phyloP scores from a whole-genome alignment of 2,797 vertebrate species.

The Alfaro cultratus region DNA sequence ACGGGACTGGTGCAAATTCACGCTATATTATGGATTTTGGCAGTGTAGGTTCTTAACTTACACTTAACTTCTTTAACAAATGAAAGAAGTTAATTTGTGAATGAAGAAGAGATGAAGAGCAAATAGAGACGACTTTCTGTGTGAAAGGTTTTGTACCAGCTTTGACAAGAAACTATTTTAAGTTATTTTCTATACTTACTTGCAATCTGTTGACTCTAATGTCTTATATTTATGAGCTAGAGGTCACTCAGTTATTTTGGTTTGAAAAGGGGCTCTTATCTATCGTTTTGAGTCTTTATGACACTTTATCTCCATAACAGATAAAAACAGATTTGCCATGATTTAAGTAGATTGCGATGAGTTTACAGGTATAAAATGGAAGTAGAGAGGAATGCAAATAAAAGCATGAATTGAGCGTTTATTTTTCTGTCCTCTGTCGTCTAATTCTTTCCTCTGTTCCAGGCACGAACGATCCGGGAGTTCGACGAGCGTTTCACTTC shows the following conservation, averaged over 20 bases:
- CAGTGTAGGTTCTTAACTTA: background rate
- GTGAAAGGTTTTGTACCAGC: no score
- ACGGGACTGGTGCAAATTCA: background rate
- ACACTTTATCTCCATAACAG: background rate
- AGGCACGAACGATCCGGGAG: slow-evolving; percentile 84
- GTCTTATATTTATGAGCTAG: background rate
- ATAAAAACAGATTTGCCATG: background rate
- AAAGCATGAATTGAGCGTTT: background rate
- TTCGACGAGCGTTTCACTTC: slow-evolving; percentile 86
- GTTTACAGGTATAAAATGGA: background rate
- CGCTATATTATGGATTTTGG: background rate
- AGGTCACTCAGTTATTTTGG: background rate
- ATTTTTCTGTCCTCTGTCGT: background rate
- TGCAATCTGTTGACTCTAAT: background rate
- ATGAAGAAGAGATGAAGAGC: background rate
- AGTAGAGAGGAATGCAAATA: background rate
- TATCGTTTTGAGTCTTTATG: background rate
- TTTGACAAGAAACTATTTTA: background rate
- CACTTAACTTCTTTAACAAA: no score
- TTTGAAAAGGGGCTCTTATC: background rate
- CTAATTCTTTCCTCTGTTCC: background rate
- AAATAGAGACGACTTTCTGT: no score
- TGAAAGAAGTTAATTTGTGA: background rate
- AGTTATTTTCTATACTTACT: background rate
- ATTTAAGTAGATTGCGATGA: background rate